phyloP scores from a whole-genome alignment of 2,113 vertebrate species.

The Columba janthina region DNA sequence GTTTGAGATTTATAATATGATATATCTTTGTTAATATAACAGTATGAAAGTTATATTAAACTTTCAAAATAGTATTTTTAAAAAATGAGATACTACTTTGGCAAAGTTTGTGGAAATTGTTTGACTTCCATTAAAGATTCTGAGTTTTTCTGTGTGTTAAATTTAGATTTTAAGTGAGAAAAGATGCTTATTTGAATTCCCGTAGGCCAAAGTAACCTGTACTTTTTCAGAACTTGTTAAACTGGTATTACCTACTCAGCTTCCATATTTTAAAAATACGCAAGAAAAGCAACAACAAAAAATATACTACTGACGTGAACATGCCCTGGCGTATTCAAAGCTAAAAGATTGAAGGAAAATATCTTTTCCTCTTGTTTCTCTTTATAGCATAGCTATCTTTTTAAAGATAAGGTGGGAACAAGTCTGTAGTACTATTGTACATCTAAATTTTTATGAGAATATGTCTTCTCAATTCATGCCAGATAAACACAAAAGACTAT shows the following conservation, averaged over 20 bases:
- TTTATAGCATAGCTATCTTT: not conserved
- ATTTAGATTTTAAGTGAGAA: not conserved
- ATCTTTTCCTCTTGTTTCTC: not conserved
- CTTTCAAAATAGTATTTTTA: not conserved
- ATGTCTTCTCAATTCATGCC: not conserved
- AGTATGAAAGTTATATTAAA: not conserved
- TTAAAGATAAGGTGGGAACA: not conserved
- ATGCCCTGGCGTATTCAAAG: not conserved
- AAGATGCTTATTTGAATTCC: not conserved
- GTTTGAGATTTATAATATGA: not conserved
- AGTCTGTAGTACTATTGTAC: not conserved
- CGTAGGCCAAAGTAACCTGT: not conserved
- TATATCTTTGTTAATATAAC: not conserved
- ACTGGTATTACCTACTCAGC: not conserved
- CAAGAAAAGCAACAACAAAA: too few relatives aligned
- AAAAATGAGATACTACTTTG: not conserved
- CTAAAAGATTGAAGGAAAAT: not conserved
- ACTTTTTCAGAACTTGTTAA: not conserved
- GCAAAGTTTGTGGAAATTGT: not conserved
- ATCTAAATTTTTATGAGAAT: not conserved
- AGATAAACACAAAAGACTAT: not conserved
- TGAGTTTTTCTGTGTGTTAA: not conserved
- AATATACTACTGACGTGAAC: rapidly evolving
- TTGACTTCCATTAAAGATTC: not conserved
- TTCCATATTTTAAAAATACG: not conserved